Conservation (phyloP, 92 coral and sea anemone genomes). For the Porites divaricata region DNA sequence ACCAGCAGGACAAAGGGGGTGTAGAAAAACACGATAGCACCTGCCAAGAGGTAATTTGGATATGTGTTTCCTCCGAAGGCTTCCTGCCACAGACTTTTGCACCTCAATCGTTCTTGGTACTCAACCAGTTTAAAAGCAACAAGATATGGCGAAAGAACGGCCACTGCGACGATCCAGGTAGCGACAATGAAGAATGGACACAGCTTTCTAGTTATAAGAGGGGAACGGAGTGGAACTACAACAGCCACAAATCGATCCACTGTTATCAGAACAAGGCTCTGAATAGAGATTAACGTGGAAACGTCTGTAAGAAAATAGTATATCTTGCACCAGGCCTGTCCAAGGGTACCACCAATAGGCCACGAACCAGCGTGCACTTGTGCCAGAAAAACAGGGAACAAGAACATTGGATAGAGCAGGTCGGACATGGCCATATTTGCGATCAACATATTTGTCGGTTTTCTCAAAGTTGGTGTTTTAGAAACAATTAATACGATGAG, state of each 20-base stretch:
- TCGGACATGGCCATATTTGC: background rate
- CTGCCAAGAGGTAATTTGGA: background rate
- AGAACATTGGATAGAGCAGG: background rate
- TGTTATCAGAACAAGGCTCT: background rate
- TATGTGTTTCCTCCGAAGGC: background rate
- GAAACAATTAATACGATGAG: background rate
- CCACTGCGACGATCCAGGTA: too few species aligned
- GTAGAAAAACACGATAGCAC: background rate
- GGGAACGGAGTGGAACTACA: background rate
- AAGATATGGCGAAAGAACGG: background rate
- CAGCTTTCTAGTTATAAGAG: too few species aligned
- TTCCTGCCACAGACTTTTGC: background rate
- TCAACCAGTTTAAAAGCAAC: background rate
- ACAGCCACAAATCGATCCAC: background rate
- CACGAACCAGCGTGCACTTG: background rate
- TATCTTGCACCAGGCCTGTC: background rate
- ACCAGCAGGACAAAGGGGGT: background rate
- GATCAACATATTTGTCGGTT: background rate
- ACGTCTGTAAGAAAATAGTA: background rate
- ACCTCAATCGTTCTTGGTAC: background rate
- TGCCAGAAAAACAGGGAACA: background rate
- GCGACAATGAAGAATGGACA: too few species aligned
- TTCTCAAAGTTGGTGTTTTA: background rate
- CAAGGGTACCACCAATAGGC: background rate
- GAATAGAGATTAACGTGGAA: background rate